These are phyloP conservation scores for Drosophila ercepeae DNA, from an alignment of 1,140 invertebrate species.

Conservation along the genomic window DNA sequence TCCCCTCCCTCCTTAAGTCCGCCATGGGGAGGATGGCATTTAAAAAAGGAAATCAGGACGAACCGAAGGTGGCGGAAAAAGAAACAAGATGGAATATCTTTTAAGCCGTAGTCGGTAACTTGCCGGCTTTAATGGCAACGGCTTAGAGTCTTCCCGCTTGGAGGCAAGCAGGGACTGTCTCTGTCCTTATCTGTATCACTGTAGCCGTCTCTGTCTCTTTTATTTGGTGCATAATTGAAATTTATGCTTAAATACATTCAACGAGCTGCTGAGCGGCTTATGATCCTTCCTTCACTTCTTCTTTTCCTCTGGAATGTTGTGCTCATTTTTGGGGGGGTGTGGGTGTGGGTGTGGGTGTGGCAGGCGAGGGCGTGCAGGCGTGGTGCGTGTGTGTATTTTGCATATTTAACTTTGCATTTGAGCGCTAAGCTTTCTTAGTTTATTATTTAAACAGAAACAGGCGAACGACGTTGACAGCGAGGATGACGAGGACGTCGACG, in stretches of 20 bases:
- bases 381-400: slow-evolving; percentile 54
- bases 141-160: slow-evolving; percentile 37
- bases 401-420: slow-evolving; percentile 72
- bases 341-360: not conserved
- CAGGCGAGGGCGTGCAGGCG: not conserved
- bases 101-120: slow-evolving; percentile 62
- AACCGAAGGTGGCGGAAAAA: slow-evolving; percentile 9
- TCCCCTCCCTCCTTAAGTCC: not conserved
- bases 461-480: slow-evolving; percentile 50
- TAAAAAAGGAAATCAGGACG: slow-evolving; percentile 17
- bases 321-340: slow-evolving; percentile 21
- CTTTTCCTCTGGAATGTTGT: slow-evolving; percentile 17
- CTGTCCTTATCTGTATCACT: not conserved
- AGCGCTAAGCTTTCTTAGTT: slow-evolving; percentile 71
- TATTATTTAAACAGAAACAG: slow-evolving; percentile 70
- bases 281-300: slow-evolving; percentile 53
- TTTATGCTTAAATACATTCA: slow-evolving; percentile 73
- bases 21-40: not conserved
- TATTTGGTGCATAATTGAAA: slow-evolving; percentile 71
- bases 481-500: slow-evolving; percentile 6
- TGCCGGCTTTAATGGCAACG: slow-evolving; percentile 64
- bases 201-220: slow-evolving; percentile 25
- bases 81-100: slow-evolving; percentile 63
- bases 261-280: slow-evolving; percentile 70
- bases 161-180: not conserved